These are phyloP conservation scores for Lobophora halterata DNA, from an alignment of 2,888 invertebrate species.

Conservation along the genomic window DNA sequence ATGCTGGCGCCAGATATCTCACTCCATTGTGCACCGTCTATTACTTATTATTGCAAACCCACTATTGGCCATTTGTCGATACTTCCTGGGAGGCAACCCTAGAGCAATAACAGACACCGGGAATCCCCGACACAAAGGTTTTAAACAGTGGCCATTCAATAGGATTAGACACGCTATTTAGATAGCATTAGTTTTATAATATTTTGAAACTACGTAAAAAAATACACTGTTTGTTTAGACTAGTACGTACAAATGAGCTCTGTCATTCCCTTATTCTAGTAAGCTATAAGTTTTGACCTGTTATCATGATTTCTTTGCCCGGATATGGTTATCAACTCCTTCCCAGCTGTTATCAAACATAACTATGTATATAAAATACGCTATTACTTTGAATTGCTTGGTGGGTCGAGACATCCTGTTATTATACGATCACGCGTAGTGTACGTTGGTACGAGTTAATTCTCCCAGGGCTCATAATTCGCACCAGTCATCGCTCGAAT, in stretches of 20 bases:
- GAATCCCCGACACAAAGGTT: constrained; percentile 36
- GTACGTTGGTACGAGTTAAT: constrained; percentile 17
- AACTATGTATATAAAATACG: constrained; percentile 43
- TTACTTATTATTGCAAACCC: constrained; percentile 42
- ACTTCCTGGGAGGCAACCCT: constrained; percentile 43
- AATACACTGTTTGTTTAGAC: no score
- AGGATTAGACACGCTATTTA: constrained; percentile 28
- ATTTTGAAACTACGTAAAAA: constrained; percentile 20
- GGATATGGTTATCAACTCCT: constrained; percentile 63
- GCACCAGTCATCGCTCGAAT: constrained; percentile 28
- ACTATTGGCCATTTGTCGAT: constrained; percentile 43
- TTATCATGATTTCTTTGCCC: constrained; percentile 57
- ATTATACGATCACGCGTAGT: constrained; percentile 12
- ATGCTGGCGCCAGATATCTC: constrained; percentile 65
- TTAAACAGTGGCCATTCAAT: constrained; percentile 45
- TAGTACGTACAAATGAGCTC: no score
- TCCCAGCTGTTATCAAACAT: constrained; percentile 59
- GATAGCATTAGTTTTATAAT: constrained; percentile 23
- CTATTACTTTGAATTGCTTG: constrained; percentile 26
- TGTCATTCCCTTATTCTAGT: no score
- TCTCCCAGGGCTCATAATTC: constrained; percentile 27
- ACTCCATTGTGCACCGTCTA: constrained; percentile 48
- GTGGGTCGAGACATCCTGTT: constrained; percentile 27
- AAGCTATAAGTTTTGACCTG: no score
- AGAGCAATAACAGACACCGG: constrained; percentile 27